A percentile compares a stretch with the other conserved stretches of the same genome.
These are phyloP conservation scores for Lochmaea crataegi DNA, from an alignment of 2,888 invertebrate species.

Conservation along the genomic window DNA sequence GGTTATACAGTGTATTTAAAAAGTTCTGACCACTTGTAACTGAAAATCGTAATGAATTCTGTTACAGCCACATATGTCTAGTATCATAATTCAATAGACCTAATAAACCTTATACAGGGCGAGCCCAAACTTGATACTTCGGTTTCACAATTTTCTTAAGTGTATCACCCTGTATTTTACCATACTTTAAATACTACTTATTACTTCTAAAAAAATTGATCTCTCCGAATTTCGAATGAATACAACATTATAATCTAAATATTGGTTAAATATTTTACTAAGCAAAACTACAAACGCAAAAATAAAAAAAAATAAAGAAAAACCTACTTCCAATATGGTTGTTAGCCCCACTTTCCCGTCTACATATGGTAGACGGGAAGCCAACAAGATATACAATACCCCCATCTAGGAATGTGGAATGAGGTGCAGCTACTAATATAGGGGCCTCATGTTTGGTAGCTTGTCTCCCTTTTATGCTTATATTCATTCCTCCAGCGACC, in stretches of 20 bases:
- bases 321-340: constrained; percentile 90
- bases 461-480: constrained; percentile 81
- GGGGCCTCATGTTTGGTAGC: constrained; percentile 84
- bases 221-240: background rate
- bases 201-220: too few relatives aligned
- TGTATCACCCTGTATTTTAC: too few relatives aligned
- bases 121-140: too few relatives aligned
- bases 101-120: too few relatives aligned
- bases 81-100: too few relatives aligned
- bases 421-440: constrained; percentile 87
- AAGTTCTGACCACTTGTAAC: too few relatives aligned
- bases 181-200: too few relatives aligned
- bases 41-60: too few relatives aligned
- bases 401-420: constrained; percentile 90
- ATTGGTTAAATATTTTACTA: background rate
- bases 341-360: constrained; percentile 81
- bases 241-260: background rate
- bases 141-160: too few relatives aligned
- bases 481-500: constrained; percentile 81
- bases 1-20: too few relatives aligned
- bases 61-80: too few relatives aligned
- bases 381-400: constrained; percentile 85
- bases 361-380: constrained; percentile 86
- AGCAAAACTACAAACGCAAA: background rate
- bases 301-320: constrained; percentile 27